Evolutionary conservation across 2,797 vertebrate genomes (phyloP).

Genomic region (Cottoperca gobio): DNA sequence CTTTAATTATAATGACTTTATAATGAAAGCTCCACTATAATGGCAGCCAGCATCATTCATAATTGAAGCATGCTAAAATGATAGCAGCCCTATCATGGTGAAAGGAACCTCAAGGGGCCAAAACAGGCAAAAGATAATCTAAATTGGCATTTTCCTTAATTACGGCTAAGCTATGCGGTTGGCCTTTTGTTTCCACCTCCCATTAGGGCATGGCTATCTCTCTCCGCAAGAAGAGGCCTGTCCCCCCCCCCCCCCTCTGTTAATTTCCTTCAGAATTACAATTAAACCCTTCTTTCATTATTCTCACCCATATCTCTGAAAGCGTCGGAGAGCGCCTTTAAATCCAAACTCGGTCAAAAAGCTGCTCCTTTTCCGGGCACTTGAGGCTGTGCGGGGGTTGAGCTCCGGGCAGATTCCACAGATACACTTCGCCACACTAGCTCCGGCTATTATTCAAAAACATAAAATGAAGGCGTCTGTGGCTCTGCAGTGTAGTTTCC

Average conservation of each 20-base stretch:
- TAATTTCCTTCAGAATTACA: slow-evolving; percentile 65
- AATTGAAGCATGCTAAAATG: slow-evolving; percentile 26
- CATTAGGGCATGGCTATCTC: slow-evolving; percentile 58
- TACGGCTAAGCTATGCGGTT: slow-evolving; percentile 41
- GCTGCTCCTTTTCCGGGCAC: slow-evolving; percentile 53
- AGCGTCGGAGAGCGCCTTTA: slow-evolving; percentile 69
- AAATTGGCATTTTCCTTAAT: slow-evolving; percentile 59
- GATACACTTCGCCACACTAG: slow-evolving; percentile 65
- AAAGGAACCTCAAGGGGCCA: slow-evolving; percentile 4
- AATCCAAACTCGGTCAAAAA: slow-evolving; percentile 56
- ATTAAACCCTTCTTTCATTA: slow-evolving; percentile 67
- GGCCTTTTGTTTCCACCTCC: slow-evolving; percentile 73
- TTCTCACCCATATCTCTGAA: slow-evolving; percentile 86
- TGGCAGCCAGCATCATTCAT: slow-evolving; percentile 45
- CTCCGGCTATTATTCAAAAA: slow-evolving; percentile 83
- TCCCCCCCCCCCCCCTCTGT: slow-evolving; percentile 35
- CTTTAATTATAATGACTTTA: slow-evolving; percentile 34
- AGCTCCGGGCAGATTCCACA: slow-evolving; percentile 52
- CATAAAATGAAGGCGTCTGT: slow-evolving; percentile 84
- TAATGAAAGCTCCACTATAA: slow-evolving; percentile 29
- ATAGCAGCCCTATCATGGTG: slow-evolving; percentile 19
- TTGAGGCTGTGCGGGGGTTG: slow-evolving; percentile 21
- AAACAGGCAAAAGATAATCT: slow-evolving; percentile 30
- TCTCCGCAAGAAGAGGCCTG: slow-evolving; percentile 74
- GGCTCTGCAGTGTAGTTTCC: slow-evolving; percentile 82